Base-by-base conservation (phyloP, 2,888 invertebrate genomes). In the Amphipyra tragopoginis region DNA sequence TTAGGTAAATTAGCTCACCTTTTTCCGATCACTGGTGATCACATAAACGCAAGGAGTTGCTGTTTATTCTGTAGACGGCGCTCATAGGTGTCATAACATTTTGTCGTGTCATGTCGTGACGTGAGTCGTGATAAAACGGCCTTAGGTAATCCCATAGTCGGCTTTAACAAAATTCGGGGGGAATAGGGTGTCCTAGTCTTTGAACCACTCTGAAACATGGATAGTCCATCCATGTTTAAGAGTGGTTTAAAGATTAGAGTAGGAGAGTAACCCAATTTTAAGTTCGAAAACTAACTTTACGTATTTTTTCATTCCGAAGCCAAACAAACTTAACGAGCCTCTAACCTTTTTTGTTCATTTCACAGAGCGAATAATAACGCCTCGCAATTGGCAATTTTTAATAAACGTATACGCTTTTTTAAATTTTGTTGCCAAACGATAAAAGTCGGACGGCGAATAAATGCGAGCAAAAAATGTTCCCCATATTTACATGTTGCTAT, bases 401-500 rank as follows among this genome's bases (percentile, higher is more conserved):
- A 50, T 7, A 36, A 21, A 49, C 14, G 1, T n/a, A 29, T 14
- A 11, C 36, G 39, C 6, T 0, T 38, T 33, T 52, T 53, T 56
- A 48, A n/a, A 36, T 15, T 11, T 14, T 10, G 29, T 34, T 51
- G 0, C 15, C 50, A 58, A 65, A 53, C n/a, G 29, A 55, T 52
- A 38, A 50, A 57, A 54, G 48, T 61, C 48, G 13, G 33, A 26
- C 49, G 8, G n/a, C 11, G 6, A 62, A 72, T 34, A 50, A 65
- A 66, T 65, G 44, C 26, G 36, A 33, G 40, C 47, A 71, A 76
- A 79, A 68, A 76, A 58, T 26, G 11, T 61, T 50, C 11, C 63
- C 56, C 44, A 69, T 71, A 72, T 75, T 77, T 67, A 77, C 70
- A 75, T 75, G 65, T 73, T 75, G 74, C 60, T 69, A 84, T 85